Base-by-base conservation (phyloP, 2,113 vertebrate genomes). In the Ceratotherium simum region DNA sequence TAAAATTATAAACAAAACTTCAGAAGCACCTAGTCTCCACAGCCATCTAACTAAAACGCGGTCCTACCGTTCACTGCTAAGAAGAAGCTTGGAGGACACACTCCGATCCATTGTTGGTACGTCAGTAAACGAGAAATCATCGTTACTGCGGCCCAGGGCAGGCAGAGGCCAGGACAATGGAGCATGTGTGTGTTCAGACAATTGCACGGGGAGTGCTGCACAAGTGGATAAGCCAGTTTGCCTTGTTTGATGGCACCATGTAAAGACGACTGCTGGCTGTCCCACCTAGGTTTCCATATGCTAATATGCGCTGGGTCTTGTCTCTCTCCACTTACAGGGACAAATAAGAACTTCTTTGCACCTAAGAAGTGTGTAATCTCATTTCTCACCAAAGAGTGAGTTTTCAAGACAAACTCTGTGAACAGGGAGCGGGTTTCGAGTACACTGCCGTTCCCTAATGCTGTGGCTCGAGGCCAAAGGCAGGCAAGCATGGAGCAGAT, bases 401-500 rank as follows among this genome's bases (percentile, higher is more conserved):
- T 96, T 97, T 97, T 95, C 90, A 42, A 98, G 98, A 91, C 97
- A 76, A 97, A 97, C 94, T 97, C 64, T 8, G 89, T 90, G 95
- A 90, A 67, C 73, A 6, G 56, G 58, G 88, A 70, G 94, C 18
- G 33, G 81, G 98, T 98, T 98, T 97, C 39, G 85, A 98, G 98
- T 3, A 95, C 87, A 96, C 97, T 81, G 97, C 98, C 98, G 90
- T 97, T 98, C 97, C 98, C 98, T 98, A 98, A 98, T 98, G 98
- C 98, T 25, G 92, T 99, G 99, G 99, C 98, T 97, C 20, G 0
- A 76, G 81, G 99, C 99, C 99, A 99, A 98, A 98, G 97, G 75
- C 98, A 99, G 98, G 99, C 98, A 98, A 98, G 98, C 99, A 97
- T 96, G 98, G 98, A 99, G 98, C 99, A 99, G 99, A 99, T 99